Conservation (phyloP, 2,113 vertebrate genomes). For the Melanerpes formicivorus region DNA sequence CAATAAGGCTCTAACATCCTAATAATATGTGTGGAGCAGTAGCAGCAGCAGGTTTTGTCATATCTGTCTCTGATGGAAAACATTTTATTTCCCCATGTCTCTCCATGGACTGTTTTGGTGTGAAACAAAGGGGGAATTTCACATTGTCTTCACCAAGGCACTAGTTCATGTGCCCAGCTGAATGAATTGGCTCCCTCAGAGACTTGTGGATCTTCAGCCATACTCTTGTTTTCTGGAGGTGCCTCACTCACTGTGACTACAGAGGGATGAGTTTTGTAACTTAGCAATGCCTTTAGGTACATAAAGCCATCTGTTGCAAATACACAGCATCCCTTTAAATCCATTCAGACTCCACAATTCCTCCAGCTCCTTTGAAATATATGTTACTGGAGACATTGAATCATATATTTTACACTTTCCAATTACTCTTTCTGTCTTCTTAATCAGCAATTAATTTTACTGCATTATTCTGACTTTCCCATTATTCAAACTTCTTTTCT, state of each 20-base stretch:
- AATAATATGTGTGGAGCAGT: not conserved
- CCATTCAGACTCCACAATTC: not conserved
- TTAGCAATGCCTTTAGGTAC: not conserved
- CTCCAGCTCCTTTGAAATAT: not conserved
- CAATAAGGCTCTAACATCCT: not conserved
- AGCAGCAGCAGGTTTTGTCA: not conserved
- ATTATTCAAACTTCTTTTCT: conserved; percentile 5
- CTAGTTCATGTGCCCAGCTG: not conserved
- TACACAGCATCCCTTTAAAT: not conserved
- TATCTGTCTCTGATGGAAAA: not conserved
- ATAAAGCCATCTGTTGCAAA: not conserved
- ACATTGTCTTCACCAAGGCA: not conserved
- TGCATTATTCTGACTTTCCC: not conserved
- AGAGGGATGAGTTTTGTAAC: not conserved
- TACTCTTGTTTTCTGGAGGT: not conserved
- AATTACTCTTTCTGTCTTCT: not conserved
- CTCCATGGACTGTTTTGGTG: not conserved
- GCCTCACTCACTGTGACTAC: not conserved
- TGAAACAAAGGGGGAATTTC: not conserved
- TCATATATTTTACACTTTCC: not conserved
- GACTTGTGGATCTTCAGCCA: not conserved
- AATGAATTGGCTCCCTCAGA: not conserved
- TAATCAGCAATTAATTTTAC: conserved; percentile 21
- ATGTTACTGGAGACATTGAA: not conserved
- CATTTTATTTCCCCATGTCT: not conserved